These are phyloP conservation scores for Ia io DNA, from an alignment of 2,113 vertebrate species.

Conservation along the genomic window DNA sequence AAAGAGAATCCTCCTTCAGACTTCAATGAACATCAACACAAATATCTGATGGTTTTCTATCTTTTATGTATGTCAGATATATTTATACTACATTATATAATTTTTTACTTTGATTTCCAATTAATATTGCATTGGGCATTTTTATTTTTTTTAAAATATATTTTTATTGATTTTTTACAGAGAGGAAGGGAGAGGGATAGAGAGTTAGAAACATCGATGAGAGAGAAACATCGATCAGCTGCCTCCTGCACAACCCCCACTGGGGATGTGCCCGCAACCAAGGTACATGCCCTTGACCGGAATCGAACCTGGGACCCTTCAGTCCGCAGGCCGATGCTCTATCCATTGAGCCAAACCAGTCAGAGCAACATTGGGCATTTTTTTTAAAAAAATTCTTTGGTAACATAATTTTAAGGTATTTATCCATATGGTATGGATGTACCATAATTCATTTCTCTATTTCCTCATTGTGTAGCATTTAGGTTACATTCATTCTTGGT, in stretches of 20 bases:
- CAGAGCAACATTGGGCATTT: background rate
- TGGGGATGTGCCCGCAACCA: too few relatives aligned
- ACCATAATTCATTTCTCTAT: background rate
- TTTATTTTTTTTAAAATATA: background rate
- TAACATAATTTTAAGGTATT: background rate
- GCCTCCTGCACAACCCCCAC: too few relatives aligned
- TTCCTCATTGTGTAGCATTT: background rate
- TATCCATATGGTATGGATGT: background rate
- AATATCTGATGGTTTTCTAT: background rate
- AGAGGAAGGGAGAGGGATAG: too few relatives aligned
- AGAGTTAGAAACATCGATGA: too few relatives aligned
- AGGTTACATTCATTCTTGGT: slow-evolving; percentile 2
- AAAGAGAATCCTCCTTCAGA: background rate
- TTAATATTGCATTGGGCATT: background rate
- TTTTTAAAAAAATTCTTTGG: background rate
- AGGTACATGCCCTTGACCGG: too few relatives aligned
- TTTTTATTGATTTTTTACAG: too few relatives aligned
- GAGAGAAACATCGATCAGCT: too few relatives aligned
- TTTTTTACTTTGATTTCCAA: background rate
- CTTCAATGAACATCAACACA: background rate
- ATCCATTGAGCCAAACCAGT: too few relatives aligned
- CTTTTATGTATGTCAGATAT: background rate
- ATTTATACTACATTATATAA: background rate
- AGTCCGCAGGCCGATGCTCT: too few relatives aligned
- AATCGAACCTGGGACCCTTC: too few relatives aligned